Percentiles rank a stretch among this genome's conserved stretches.
These are phyloP conservation scores for Ectemnius continuus DNA, from an alignment of 2,888 invertebrate species.

Conservation along the genomic window DNA sequence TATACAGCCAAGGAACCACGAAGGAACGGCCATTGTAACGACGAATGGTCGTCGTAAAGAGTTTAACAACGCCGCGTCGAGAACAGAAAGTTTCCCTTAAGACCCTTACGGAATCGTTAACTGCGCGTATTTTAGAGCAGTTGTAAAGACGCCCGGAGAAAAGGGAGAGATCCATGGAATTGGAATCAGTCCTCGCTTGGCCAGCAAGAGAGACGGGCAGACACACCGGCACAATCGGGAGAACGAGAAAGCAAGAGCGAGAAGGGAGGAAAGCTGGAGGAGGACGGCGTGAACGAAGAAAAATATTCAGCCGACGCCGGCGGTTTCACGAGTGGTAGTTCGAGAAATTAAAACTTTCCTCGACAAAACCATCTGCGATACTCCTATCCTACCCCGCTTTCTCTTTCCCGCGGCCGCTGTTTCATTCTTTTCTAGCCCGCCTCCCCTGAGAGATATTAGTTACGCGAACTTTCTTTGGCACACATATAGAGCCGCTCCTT, in stretches of 20 bases:
- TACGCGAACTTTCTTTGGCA: not conserved
- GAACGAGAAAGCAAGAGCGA: too few species aligned
- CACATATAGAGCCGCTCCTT: not conserved
- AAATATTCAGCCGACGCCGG: conserved; percentile 29
- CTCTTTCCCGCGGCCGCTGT: too few species aligned
- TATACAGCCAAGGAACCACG: conserved; percentile 55
- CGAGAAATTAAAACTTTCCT: too few species aligned
- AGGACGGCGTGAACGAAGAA: conserved; percentile 25
- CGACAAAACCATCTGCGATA: too few species aligned
- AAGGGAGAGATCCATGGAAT: conserved; percentile 52
- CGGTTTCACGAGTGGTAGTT: too few species aligned
- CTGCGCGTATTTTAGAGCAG: conserved; percentile 71
- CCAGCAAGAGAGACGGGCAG: too few species aligned
- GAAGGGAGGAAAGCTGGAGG: conserved; percentile 6
- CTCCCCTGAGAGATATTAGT: too few species aligned
- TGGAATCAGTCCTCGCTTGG: conserved; percentile 52
- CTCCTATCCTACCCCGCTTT: too few species aligned
- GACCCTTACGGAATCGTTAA: conserved; percentile 72
- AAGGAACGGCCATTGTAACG: conserved; percentile 62
- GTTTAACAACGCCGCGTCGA: conserved; percentile 71
- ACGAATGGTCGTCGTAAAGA: conserved; percentile 75
- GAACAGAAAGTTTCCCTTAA: conserved; percentile 70
- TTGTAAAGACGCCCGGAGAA: conserved; percentile 58
- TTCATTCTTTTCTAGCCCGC: too few species aligned
- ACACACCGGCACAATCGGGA: too few species aligned